phyloP scores from a whole-genome alignment of 2,113 vertebrate species.

The Syngnathus typhle region DNA sequence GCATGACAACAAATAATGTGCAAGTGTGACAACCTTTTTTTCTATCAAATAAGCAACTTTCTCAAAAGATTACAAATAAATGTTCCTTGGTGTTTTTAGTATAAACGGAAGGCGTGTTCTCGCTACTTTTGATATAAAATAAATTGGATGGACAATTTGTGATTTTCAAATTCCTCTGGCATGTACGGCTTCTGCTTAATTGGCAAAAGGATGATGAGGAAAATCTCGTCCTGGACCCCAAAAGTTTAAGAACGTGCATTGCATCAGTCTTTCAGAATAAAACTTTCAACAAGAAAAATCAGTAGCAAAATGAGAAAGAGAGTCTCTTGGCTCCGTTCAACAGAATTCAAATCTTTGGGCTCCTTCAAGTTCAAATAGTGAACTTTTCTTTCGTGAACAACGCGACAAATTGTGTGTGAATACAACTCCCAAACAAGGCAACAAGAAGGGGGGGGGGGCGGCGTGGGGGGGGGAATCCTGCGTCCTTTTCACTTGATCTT shows the following conservation, averaged over 20 bases:
- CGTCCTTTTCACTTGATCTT: constrained; percentile 44
- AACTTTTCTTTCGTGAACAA: neutral
- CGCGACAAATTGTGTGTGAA: neutral
- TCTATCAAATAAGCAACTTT: too few relatives aligned
- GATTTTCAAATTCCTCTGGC: too few relatives aligned
- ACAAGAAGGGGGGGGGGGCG: constrained; percentile 5
- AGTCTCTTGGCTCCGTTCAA: neutral
- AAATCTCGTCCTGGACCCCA: neutral
- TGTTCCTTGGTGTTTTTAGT: too few relatives aligned
- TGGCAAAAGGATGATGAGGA: neutral
- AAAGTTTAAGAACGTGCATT: constrained; percentile 27
- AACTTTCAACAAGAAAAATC: neutral
- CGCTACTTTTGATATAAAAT: too few relatives aligned
- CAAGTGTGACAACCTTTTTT: too few relatives aligned
- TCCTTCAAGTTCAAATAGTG: neutral
- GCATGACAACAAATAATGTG: too few relatives aligned
- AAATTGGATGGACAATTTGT: too few relatives aligned
- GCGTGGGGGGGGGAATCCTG: constrained; percentile 10
- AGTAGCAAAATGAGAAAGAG: neutral
- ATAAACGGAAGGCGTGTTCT: too few relatives aligned
- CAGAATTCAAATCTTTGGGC: neutral
- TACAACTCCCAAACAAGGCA: constrained; percentile 43
- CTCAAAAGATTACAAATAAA: too few relatives aligned
- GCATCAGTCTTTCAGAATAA: constrained; percentile 2
- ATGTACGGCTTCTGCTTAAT: neutral